These are phyloP conservation scores for Oscheius sp. DNA, from an alignment of 2,888 invertebrate genomes.

Conservation along the genomic window DNA sequence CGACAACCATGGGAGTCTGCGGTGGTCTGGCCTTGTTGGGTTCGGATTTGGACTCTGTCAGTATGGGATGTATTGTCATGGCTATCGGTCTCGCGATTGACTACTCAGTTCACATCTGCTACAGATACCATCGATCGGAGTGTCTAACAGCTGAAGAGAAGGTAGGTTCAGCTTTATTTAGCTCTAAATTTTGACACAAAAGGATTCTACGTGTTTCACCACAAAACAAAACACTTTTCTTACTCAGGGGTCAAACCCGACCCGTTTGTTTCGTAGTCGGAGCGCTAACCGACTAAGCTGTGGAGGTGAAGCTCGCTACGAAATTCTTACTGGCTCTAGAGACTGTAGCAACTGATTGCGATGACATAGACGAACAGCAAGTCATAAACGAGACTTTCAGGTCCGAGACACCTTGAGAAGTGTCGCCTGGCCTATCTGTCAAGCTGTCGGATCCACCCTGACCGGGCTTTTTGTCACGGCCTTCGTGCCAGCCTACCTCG, in stretches of 20 bases:
- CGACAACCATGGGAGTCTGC: conserved; percentile 72
- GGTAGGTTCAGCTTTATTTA: conserved; percentile 27
- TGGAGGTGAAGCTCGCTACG: too few species aligned
- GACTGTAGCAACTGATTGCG: too few species aligned
- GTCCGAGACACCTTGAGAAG: conserved; percentile 69
- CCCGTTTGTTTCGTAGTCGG: too few species aligned
- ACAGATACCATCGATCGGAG: conserved; percentile 70
- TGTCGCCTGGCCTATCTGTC: conserved; percentile 72
- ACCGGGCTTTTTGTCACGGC: conserved; percentile 62
- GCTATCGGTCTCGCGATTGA: conserved; percentile 72
- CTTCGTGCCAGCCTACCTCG: conserved; percentile 71
- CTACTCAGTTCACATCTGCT: conserved; percentile 72
- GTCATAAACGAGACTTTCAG: conserved; percentile 34
- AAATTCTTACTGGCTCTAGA: too few species aligned
- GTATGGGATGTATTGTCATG: conserved; percentile 73
- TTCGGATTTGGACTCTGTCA: conserved; percentile 70
- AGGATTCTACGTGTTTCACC: too few species aligned
- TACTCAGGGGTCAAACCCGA: too few species aligned
- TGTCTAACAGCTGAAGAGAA: conserved; percentile 62
- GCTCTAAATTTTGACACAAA: too few species aligned
- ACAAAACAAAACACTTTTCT: too few species aligned
- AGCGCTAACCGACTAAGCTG: too few species aligned
- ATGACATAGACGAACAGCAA: too few species aligned
- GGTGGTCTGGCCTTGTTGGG: conserved; percentile 71
- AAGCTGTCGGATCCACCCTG: conserved; percentile 70